Evolutionary conservation across 2,888 invertebrate genomes (phyloP).

Genomic region (Scotopteryx bipunctaria): DNA sequence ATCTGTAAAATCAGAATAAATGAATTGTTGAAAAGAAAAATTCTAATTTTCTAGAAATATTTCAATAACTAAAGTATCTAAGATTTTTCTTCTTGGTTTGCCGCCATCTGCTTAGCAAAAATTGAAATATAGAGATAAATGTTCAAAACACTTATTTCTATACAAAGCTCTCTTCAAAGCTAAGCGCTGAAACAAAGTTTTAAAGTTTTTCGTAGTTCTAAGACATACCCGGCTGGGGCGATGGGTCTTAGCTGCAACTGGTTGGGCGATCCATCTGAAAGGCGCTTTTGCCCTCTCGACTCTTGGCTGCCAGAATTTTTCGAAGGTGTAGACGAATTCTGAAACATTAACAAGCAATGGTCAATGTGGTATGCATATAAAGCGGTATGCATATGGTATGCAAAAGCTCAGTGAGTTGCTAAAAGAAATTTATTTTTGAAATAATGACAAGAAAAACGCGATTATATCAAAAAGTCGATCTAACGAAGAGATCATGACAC

Average conservation of each 20-base stretch:
- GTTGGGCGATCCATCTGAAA: constrained; percentile 75
- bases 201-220: neutral
- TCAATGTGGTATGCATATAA: too few species aligned
- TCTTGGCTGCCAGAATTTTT: constrained; percentile 65
- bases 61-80: neutral
- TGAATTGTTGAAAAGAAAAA: neutral
- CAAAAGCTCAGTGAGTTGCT: constrained; percentile 20
- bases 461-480: constrained; percentile 10
- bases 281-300: constrained; percentile 68
- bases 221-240: constrained; percentile 76
- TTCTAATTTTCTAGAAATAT: constrained; percentile 1
- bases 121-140: too few species aligned
- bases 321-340: constrained; percentile 64
- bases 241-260: constrained; percentile 74
- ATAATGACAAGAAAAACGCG: neutral
- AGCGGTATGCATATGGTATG: neutral
- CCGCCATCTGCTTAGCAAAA: too few species aligned
- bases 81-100: too few species aligned
- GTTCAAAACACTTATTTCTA: too few species aligned
- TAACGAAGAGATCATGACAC: too few species aligned
- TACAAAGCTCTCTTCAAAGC: too few species aligned
- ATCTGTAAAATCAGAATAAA: too few species aligned
- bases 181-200: constrained; percentile 5
- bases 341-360: constrained; percentile 38
- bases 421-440: constrained; percentile 20